Evolutionary conservation across 1,140 invertebrate species (phyloP), one percentile per base, ranked within the genome.

Genomic region (Lineus longissimus): DNA sequence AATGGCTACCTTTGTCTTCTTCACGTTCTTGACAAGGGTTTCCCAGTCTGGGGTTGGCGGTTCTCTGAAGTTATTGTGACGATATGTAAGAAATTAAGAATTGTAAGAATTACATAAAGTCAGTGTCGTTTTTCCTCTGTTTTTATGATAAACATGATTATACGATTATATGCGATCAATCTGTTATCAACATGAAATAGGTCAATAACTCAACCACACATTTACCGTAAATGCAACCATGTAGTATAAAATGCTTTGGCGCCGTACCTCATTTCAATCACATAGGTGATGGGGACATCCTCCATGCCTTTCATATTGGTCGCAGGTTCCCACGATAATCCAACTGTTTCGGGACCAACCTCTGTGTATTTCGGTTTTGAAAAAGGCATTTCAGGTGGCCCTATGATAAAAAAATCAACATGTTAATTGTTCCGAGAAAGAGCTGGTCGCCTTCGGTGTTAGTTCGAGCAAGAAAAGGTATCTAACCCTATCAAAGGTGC

Each of bases 371-470:
- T 51, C n/a, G 47, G 47, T 51, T 51, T 51, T 23, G 47, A 19
- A n/a, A 27, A 51, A n/a, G 47, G 47, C 25, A 51, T 23, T 7
- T 51, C 47, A 19, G 47, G 47, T 63, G 62, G 19, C 64, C 64
- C 56, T 71, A 64, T 1, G 76, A 74, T 78, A 51, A n/a, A n/a
- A n/a, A n/a, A 17, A 67, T 62, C 36, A 23, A 1, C 13, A 55
- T 22, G 17, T 55, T 4, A 2, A 2, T 22, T 19, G 23, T 55
- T 13, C 51, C 13, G 11, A 17, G 4, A 19, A 47, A 19, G n/a
- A 19, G 23, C 29, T 23, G 13, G 29, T 56, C 30, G 7, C 23
- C 23, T 9, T 47, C 27, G 6, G 6, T 56, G 30, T 27, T 29
- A 19, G 30, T 9, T 7, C 25, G 51, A 23, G 15, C 13, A 23